Evolutionary conservation across 64 coral and sea anemone species (phyloP), one percentile per base, ranked within the genome.

Genomic region (Montipora sp.): DNA sequence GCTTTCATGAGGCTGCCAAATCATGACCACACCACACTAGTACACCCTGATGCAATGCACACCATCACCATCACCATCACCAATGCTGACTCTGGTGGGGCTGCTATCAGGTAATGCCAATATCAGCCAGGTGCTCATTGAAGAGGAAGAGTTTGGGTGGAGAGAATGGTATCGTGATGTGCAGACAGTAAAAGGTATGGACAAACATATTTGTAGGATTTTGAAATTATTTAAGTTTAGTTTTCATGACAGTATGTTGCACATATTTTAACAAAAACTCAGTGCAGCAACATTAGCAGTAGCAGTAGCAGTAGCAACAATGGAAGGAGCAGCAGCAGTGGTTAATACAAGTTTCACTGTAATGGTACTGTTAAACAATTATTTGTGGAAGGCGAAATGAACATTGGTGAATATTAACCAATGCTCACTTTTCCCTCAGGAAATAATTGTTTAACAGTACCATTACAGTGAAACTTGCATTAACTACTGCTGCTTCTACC

Each of bases 11-110:
- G 48, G 36, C 58, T 92, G 21, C 81, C 90, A n/a, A 66, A 78
- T 24, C 81, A 92, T 63, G 24, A 92, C 59, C 59, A 73, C 75
- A 85, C 80, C 68, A 92, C 12, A 22, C 90, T 75, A 68, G n/a
- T 14, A 20, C 83, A 83, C 18, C 90, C 90, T 50, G 90, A 92
- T 20, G 18, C 90, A 21, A 85, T 92, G 72, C 90, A 92, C 81
- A 92, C 80, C 13, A 69, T 92, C 7, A 92, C 90, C 2, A 92
- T 85, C 21, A 72, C 78, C 7, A 1, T 92, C 36, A 80, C 71
- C 47, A 92, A 27, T 27, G 1, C 27, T 27, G 27, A 27, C 90
- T 15, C 6, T 92, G 22, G 80, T 85, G 27, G 80, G 76, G 7
- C 55, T 86, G 24, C 65, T 89, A 21, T 76, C 87, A 66, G 87